These are phyloP conservation scores for Pteronotus mesoamericanus DNA, from an alignment of 2,797 vertebrate species.

Conservation along the genomic window DNA sequence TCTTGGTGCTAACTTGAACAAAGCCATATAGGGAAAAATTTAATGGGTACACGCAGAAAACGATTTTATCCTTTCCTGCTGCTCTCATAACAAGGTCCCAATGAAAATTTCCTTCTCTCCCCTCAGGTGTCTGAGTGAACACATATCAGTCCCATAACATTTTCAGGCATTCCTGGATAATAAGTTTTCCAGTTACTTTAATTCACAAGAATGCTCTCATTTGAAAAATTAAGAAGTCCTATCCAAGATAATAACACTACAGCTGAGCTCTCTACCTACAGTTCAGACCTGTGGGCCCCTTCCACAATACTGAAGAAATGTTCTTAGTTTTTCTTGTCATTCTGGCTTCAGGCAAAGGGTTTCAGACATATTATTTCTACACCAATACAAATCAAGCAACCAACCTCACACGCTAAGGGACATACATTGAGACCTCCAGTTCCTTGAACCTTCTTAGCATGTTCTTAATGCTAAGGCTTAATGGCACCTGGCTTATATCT, in stretches of 20 bases:
- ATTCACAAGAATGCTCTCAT: neutral
- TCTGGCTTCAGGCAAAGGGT: neutral
- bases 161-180: neutral
- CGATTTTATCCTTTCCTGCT: neutral
- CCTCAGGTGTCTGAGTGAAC: neutral
- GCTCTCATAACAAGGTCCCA: neutral
- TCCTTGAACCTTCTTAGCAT: neutral
- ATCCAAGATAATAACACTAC: neutral
- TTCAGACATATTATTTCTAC: neutral
- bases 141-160: neutral
- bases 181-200: neutral
- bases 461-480: neutral
- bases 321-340: neutral
- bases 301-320: rapidly evolving
- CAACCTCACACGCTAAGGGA: neutral
- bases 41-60: neutral
- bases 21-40: neutral
- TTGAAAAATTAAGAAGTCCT: neutral
- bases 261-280: neutral
- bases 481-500: neutral
- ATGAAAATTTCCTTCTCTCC: neutral
- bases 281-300: neutral
- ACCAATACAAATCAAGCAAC: neutral
- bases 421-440: neutral
- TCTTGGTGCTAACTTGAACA: neutral